Percentiles rank a stretch among this genome's conserved stretches.
Evolutionary conservation across 2,888 invertebrate genomes (phyloP).

Genomic region (Bellardia pandia): DNA sequence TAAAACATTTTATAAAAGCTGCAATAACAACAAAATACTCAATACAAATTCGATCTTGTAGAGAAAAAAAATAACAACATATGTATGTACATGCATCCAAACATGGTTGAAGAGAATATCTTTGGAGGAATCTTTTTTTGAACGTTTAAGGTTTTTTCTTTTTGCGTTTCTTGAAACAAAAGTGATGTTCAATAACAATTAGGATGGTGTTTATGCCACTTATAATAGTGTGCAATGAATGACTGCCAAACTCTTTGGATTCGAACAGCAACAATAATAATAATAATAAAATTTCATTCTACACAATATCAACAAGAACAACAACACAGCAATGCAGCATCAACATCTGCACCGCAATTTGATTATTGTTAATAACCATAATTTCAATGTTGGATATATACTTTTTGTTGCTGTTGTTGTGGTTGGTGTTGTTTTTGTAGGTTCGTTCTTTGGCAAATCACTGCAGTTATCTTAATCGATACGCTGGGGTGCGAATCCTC

Average conservation of each 20-base stretch:
- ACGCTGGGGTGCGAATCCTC: constrained; percentile 72
- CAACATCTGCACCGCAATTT: constrained; percentile 70
- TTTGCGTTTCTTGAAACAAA: constrained; percentile 49
- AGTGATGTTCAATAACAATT: constrained; percentile 73
- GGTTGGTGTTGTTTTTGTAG: constrained; percentile 34
- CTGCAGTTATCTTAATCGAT: constrained; percentile 74
- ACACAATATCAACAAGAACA: constrained; percentile 18
- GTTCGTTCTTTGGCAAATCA: constrained; percentile 67
- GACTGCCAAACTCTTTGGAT: constrained; percentile 61
- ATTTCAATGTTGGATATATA: constrained; percentile 70
- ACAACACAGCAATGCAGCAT: constrained; percentile 12
- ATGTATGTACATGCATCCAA: neutral
- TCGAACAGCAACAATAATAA: constrained; percentile 36
- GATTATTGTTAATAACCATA: constrained; percentile 74
- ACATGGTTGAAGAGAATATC: constrained; percentile 41
- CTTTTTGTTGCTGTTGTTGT: constrained; percentile 34
- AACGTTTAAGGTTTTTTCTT: neutral
- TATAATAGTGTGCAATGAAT: constrained; percentile 73
- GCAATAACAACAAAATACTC: constrained; percentile 40
- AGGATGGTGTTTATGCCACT: constrained; percentile 74
- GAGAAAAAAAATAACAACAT: constrained; percentile 5
- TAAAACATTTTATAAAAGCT: constrained; percentile 65
- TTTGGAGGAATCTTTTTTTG: constrained; percentile 40
- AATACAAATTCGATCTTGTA: constrained; percentile 8
- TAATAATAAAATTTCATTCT: constrained; percentile 21